Conservation (phyloP, 2,888 invertebrate genomes). For the Synergus laeviventris region DNA sequence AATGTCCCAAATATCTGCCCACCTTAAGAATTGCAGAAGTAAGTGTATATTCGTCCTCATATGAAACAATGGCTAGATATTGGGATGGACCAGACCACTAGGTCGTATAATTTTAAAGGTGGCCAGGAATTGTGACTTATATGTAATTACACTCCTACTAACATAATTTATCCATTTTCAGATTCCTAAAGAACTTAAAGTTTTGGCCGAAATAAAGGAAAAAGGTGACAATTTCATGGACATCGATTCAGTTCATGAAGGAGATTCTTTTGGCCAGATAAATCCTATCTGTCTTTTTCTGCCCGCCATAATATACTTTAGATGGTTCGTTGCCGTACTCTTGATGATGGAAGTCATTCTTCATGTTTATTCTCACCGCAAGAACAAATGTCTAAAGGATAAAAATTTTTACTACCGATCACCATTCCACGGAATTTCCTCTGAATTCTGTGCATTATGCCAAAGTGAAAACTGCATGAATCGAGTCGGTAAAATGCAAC, state of each 20-base stretch:
- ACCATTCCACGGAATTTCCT: conserved; percentile 83
- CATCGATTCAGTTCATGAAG: conserved; percentile 61
- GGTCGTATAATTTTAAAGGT: too few relatives aligned
- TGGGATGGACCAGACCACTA: too few relatives aligned
- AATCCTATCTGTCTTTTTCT: conserved; percentile 69
- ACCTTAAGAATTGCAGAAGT: too few relatives aligned
- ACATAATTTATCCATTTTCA: conserved; percentile 46
- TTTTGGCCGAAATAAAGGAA: conserved; percentile 53
- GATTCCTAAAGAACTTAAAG: conserved; percentile 68
- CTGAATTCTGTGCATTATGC: conserved; percentile 84
- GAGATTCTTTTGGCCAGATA: conserved; percentile 66
- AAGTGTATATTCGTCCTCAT: too few relatives aligned
- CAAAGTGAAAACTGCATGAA: conserved; percentile 81
- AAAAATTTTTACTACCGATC: conserved; percentile 82
- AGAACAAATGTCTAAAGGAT: conserved; percentile 80
- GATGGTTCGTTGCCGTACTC: conserved; percentile 76
- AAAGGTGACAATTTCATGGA: conserved; percentile 53
- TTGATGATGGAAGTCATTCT: conserved; percentile 78
- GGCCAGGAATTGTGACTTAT: too few relatives aligned
- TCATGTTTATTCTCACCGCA: conserved; percentile 83
- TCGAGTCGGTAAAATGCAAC: conserved; percentile 82
- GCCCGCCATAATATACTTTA: conserved; percentile 67
- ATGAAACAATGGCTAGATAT: too few relatives aligned
- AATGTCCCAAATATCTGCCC: too few relatives aligned
- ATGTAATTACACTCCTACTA: too few relatives aligned